These are phyloP conservation scores for Hydra vulgaris DNA, from an alignment of 30 jellyfish, hydroid and myxozoan genomes.

Conservation along the genomic window DNA sequence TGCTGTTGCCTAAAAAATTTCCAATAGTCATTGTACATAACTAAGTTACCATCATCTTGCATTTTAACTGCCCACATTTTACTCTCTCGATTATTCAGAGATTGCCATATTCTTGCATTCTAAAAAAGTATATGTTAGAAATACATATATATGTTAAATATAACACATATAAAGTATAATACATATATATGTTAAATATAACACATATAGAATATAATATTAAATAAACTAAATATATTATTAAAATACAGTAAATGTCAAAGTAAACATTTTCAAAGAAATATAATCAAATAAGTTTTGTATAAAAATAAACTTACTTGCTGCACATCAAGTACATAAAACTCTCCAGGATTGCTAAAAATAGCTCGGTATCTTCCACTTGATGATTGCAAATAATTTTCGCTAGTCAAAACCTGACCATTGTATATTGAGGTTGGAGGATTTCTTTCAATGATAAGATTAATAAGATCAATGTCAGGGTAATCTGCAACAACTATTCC, in stretches of 20 bases:
- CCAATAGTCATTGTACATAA: neutral
- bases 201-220: too few relatives aligned
- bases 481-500: neutral
- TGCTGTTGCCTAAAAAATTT: neutral
- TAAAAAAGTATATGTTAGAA: too few relatives aligned
- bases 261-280: too few relatives aligned
- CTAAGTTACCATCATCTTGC: neutral
- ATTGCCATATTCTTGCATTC: neutral
- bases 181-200: too few relatives aligned
- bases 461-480: neutral
- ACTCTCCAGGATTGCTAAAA: neutral
- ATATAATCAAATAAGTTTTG: too few relatives aligned
- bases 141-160: too few relatives aligned
- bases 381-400: neutral
- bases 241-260: too few relatives aligned
- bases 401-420: neutral
- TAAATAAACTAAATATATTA: too few relatives aligned
- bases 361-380: neutral
- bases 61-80: neutral
- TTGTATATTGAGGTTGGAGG: neutral
- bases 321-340: neutral
- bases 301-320: neutral
- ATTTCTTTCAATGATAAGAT: neutral
- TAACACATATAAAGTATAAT: too few relatives aligned
- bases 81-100: neutral